Evolutionary conservation across 2,888 invertebrate genomes (phyloP), one percentile per base, ranked within the genome.

Genomic region (Lordiphosa fenestrarum): DNA sequence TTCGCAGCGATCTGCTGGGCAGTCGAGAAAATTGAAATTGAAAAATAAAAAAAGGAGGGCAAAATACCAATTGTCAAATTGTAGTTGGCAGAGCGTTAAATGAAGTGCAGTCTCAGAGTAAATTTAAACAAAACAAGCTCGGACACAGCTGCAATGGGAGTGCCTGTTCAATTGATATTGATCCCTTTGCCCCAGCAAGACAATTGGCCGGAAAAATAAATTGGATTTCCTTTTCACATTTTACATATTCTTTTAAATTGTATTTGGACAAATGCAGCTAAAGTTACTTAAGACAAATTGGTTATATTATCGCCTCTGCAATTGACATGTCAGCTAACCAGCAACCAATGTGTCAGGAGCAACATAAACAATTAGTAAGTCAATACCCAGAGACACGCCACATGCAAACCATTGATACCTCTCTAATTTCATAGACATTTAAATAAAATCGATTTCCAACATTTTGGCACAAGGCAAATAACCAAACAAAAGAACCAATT

Each of bases 201-300:
- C 76, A 78, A 71, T 71, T 60, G 67, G 59, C 66, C 46, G 65
- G 33, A 6, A 53, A 76, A 78, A 66, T 83, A 83, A 83, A 78
- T 83, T 83, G 80, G 70, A 74, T 78, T 68, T 56, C 65, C 30
- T 10, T 65, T 59, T 70, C 65, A 58, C 83, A 66, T 57, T 62
- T 49, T 50, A 37, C 35, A 41, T 42, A 56, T 46, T 30, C 53
- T 44, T 35, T n/a, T 36, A 53, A 51, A 54, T 64, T 48, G 47
- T 46, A 48, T 64, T 64, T 64, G 7, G 23, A 13, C 33, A 30
- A 53, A 19, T 48, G 36, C 37, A 10, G 51, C 39, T 5, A 25
- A 38, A 49, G 48, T 50, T 53, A 47, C 35, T 36, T 30, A 37
- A 58, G 63, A 56, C 50, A 65, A 59, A 53, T 41, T 15, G 54